A percentile compares a stretch with the other conserved stretches of the same genome.
Conservation (phyloP, 2,888 invertebrate species). For the Amphipoea oculea region DNA sequence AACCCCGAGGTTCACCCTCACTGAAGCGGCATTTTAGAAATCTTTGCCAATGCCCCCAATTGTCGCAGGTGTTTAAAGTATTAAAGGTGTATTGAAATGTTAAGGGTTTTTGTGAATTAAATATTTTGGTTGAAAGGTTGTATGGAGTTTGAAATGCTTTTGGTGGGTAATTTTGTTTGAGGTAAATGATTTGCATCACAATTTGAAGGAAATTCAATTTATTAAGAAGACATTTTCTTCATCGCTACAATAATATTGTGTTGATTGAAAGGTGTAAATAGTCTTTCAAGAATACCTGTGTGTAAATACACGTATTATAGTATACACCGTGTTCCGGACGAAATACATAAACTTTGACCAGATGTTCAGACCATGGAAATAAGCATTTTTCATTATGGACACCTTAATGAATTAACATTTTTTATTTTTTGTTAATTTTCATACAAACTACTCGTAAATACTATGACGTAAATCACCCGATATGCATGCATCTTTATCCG, state of each 20-base stretch:
- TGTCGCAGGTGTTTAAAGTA: conserved; percentile 51
- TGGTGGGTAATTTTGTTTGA: conserved; percentile 36
- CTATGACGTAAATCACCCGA: too few species aligned
- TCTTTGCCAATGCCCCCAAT: conserved; percentile 45
- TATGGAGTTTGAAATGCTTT: conserved; percentile 17
- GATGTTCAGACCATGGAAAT: too few species aligned
- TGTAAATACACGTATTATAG: background rate
- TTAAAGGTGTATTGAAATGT: conserved; percentile 38
- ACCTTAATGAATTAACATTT: too few species aligned
- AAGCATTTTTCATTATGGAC: too few species aligned
- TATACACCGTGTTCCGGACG: too few species aligned
- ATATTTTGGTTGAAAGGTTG: conserved; percentile 26
- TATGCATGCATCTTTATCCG: too few species aligned
- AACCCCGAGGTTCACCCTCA: conserved; percentile 30
- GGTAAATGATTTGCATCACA: conserved; percentile 19
- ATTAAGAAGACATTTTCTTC: background rate
- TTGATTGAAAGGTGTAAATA: background rate
- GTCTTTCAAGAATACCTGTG: background rate
- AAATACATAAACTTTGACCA: too few species aligned
- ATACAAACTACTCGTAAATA: too few species aligned
- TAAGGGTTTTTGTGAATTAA: conserved; percentile 34
- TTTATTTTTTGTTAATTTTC: too few species aligned
- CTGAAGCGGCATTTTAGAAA: conserved; percentile 63
- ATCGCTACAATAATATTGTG: background rate
- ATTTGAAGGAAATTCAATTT: background rate